Conservation (phyloP, 2,797 vertebrate genomes). For the Tapera naevia region DNA sequence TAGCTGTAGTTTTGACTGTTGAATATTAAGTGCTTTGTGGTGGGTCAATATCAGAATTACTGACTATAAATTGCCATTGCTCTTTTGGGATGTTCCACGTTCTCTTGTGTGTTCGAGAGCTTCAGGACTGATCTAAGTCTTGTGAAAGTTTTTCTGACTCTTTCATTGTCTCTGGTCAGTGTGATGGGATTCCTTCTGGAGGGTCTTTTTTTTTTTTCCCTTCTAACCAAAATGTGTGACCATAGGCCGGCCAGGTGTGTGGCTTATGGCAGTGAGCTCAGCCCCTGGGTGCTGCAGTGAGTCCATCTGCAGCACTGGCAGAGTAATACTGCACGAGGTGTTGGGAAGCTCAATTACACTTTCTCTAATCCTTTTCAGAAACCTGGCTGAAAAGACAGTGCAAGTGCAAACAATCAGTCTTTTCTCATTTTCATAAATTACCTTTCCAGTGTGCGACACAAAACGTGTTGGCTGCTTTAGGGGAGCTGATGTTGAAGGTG, state of each 20-base stretch:
- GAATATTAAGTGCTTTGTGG: slow-evolving; percentile 21
- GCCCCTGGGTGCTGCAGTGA: neutral
- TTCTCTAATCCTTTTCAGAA: neutral
- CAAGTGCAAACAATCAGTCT: neutral
- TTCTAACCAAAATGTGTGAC: rapidly evolving
- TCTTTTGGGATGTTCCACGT: slow-evolving; percentile 10
- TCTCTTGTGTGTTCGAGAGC: neutral
- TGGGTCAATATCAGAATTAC: slow-evolving; percentile 35
- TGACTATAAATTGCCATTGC: slow-evolving; percentile 7
- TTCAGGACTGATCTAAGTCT: neutral
- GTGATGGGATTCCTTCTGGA: neutral
- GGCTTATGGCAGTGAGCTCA: neutral
- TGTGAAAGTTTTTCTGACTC: neutral
- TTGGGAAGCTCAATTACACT: neutral
- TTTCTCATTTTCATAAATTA: neutral
- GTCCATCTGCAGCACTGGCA: neutral
- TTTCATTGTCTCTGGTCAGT: neutral
- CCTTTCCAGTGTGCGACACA: neutral
- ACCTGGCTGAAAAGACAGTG: neutral
- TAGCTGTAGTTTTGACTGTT: neutral
- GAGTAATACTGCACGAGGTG: neutral
- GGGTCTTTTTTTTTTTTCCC: neutral
- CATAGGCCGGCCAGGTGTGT: rapidly evolving
- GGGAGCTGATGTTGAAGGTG: neutral
- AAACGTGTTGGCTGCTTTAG: neutral